Evolutionary conservation across 2,888 invertebrate genomes (phyloP), one percentile per base, ranked within the genome.

Genomic region (Hypercompe scribonia): DNA sequence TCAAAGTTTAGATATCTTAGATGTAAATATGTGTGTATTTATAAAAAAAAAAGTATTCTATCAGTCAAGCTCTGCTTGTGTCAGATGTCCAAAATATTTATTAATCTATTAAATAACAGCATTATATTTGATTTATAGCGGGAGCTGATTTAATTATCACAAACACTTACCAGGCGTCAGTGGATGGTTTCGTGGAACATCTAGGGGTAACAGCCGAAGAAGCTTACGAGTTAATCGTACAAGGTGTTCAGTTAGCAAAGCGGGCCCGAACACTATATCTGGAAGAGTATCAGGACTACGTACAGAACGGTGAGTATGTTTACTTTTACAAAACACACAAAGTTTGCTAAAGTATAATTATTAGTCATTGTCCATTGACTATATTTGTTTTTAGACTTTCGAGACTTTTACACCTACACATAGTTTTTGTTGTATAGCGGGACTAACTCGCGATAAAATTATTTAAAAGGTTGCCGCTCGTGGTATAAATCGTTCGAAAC

Each of bases 81-180:
- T n/a, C n/a, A n/a, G n/a, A n/a, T n/a, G n/a, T n/a, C n/a, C n/a
- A n/a, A n/a, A n/a, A n/a, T n/a, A n/a, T n/a, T n/a, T n/a, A n/a
- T n/a, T n/a, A n/a, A n/a, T n/a, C n/a, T n/a, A n/a, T n/a, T n/a
- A 28, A 58, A 28, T 58, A 81, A 79, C 79, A 66, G 75, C 78
- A 79, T 76, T 73, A 76, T 85, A 78, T 61, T 82, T 85, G 69
- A 83, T 87, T 96, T 92, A 84, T 95, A 97, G 98, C 98, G 88
- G 99, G 99, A 33, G 97, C 99, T 63, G 97, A 99, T 88, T 94
- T 99, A 76, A 97, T 99, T 84, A 97, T 97, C 88, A 99, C 99
- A 61, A 98, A 98, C 87, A 98, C 98, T 65, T 99, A 99, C 93
- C 99, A 99, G 94, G 98, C 98, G 10, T 97, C 97, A 71, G 95